phyloP scores from a whole-genome alignment of 2,113 vertebrate genomes.

The Halcyon malimbica region DNA sequence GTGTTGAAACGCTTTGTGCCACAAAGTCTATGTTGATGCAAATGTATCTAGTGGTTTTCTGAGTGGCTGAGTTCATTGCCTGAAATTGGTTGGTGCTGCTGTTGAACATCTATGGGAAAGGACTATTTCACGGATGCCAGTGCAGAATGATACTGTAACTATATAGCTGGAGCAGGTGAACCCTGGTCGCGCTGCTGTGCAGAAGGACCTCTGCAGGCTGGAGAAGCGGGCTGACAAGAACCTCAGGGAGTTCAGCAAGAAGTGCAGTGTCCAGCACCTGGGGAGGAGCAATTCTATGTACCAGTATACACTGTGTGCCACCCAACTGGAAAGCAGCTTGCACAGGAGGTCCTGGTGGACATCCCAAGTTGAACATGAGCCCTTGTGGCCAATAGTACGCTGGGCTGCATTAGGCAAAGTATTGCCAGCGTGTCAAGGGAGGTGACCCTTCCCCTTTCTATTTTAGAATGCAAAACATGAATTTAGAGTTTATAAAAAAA shows the following conservation, averaged over 20 bases:
- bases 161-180: neutral
- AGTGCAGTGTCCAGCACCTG: neutral
- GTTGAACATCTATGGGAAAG: neutral
- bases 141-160: neutral
- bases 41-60: neutral
- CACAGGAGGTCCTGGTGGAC: neutral
- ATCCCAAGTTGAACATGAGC: neutral
- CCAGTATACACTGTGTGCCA: neutral
- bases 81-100: neutral
- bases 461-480: neutral
- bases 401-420: neutral
- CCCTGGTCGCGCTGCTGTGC: neutral
- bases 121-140: rapidly evolving
- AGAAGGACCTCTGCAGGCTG: neutral
- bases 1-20: neutral
- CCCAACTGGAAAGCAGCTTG: neutral
- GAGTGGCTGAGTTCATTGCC: neutral
- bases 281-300: neutral
- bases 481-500: neutral
- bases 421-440: neutral
- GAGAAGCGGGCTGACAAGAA: neutral
- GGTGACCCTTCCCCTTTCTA: neutral
- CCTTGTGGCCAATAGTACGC: neutral
- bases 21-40: neutral
- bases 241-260: neutral